Percentiles rank a stretch among this genome's conserved stretches.
These are phyloP conservation scores for Sphenodon punctatus DNA, from an alignment of 2,797 vertebrate species.

Conservation along the genomic window DNA sequence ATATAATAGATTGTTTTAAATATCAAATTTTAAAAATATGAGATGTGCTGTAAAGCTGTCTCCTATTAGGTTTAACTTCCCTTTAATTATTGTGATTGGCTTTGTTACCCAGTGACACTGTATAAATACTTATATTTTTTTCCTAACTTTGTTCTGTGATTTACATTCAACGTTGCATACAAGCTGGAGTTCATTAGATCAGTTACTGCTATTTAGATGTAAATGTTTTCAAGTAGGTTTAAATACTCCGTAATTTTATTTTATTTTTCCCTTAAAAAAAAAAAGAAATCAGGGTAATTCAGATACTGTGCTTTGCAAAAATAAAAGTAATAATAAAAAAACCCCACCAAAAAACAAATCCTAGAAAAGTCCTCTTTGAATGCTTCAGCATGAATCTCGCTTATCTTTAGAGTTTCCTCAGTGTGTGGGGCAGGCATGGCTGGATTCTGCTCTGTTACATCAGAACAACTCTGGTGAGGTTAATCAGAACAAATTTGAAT, in stretches of 20 bases:
- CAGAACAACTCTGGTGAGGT: not conserved
- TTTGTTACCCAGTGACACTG: constrained; percentile 33
- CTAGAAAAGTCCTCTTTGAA: too few species aligned
- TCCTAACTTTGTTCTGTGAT: constrained; percentile 15
- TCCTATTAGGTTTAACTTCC: not conserved
- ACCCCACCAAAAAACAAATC: not conserved
- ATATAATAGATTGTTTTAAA: not conserved
- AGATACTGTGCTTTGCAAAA: constrained; percentile 16
- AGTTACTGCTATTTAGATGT: constrained; percentile 60
- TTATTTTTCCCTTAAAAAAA: not conserved
- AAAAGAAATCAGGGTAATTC: not conserved
- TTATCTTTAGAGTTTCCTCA: too few species aligned
- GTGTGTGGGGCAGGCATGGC: too few species aligned
- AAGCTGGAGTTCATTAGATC: constrained; percentile 59
- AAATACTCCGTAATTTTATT: constrained; percentile 26
- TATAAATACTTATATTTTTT: constrained; percentile 53
- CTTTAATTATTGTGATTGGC: constrained; percentile 14
- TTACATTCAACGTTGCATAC: constrained; percentile 16
- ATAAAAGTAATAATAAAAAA: not conserved
- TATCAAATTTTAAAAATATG: not conserved
- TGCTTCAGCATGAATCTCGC: too few species aligned
- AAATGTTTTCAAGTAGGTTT: constrained; percentile 58
- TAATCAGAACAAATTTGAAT: too few species aligned
- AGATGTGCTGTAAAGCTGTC: not conserved
- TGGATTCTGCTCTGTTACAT: not conserved